Base-by-base conservation (phyloP, 2,888 invertebrate species). In the Neoscelio sp. region DNA sequence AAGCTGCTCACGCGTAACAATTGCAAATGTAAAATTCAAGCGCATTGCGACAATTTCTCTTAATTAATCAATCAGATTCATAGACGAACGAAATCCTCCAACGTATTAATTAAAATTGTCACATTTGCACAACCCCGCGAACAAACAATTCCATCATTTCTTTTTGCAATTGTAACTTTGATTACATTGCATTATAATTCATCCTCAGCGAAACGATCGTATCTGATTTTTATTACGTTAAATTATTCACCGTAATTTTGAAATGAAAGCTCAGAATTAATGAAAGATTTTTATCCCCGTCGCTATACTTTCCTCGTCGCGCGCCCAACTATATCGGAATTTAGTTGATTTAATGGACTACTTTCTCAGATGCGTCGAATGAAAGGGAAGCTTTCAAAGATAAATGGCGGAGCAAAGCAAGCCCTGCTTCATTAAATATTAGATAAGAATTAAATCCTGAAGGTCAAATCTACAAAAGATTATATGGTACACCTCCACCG, bases 281-380 rank as follows among this genome's bases (percentile, higher is more conserved):
- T 62, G 71, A 71, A 71, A 62, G 62, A 71, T 62, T 71, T 62
- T 71, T 54, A 62, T 71, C 62, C 70, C 33, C 12, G 50, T 7
- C 10, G 40, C 50, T 28, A 12, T 40, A 46, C 50, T 17, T 40
- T 48, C 42, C 15, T 70, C 38, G n/a, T 50, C 26, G 42, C 44
- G 15, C 52, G 52, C 30, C 44, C 33, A 42, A 35, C 54, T 62
- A 54, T 62, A 71, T 71, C 62, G 62, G 35, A 62, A 71, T 71
- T 71, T 62, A 52, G 62, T 62, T 71, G 71, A 71, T 62, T 54
- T 71, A 71, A 62, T 62, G 71, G 46, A 71, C 71, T 62, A 62
- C 52, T 62, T 71, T 62, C 62, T 44, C 54, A 62, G 62, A 54
- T 13, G 46, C 71, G 38, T 38, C 44, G 46, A 62, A 62, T 71